Conservation (phyloP, 2,888 invertebrate genomes). For the Brachyopa scutellaris region DNA sequence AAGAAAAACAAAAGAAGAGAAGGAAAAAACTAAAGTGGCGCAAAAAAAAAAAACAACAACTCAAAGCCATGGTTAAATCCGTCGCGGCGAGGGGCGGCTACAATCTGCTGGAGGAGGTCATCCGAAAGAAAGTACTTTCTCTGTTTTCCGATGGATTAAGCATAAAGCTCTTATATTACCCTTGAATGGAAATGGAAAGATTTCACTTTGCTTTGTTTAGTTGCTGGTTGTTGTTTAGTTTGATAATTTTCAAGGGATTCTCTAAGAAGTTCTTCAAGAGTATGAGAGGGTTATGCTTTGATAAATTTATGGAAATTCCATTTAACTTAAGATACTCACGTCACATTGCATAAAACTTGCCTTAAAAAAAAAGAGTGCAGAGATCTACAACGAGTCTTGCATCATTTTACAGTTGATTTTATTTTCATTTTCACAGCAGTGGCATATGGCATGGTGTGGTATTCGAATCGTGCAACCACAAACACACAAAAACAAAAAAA, state of each 20-base stretch:
- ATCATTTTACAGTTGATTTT: constrained; percentile 21
- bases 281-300: not conserved
- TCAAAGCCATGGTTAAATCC: constrained; percentile 30
- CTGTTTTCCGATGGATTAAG: constrained; percentile 72
- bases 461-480: constrained; percentile 22
- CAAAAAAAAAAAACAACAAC: constrained; percentile 44
- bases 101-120: constrained; percentile 71
- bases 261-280: not conserved
- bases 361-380: not conserved
- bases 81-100: constrained; percentile 23
- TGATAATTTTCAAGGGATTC: constrained; percentile 18
- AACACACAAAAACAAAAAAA: too few species aligned
- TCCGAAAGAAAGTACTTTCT: constrained; percentile 72
- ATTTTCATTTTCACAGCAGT: constrained; percentile 9
- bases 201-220: constrained; percentile 64
- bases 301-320: too few species aligned
- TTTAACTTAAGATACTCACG: too few species aligned
- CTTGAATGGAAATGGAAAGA: constrained; percentile 69
- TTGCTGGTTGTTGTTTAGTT: constrained; percentile 53
- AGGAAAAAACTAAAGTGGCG: constrained; percentile 12
- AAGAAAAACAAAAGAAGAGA: not conserved
- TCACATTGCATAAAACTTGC: not conserved
- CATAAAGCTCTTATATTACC: constrained; percentile 71
- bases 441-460: too few species aligned
- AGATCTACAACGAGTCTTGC: constrained; percentile 7